A percentile compares a stretch with the other conserved stretches of the same genome.
Conservation (phyloP, 2,797 vertebrate species). For the Hafferia zeledoni region DNA sequence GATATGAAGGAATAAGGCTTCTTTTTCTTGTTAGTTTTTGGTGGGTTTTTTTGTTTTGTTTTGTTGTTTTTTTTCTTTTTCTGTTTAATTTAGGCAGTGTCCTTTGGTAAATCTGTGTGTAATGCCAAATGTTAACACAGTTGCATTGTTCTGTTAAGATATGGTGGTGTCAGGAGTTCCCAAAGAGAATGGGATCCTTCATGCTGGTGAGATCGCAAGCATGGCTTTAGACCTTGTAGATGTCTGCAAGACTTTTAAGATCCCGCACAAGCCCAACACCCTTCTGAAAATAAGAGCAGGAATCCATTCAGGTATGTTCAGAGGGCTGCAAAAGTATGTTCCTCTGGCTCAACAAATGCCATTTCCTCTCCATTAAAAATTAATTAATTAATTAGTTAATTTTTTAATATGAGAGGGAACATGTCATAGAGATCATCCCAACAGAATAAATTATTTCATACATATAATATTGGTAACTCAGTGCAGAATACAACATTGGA, state of each 20-base stretch:
- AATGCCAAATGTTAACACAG: not conserved
- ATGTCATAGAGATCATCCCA: not conserved
- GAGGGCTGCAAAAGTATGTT: not conserved
- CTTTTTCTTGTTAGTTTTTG: not conserved
- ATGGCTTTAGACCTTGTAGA: conserved; percentile 86
- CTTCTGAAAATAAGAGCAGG: conserved; percentile 85
- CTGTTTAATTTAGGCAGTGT: not conserved
- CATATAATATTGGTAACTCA: not conserved
- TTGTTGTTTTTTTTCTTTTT: not conserved
- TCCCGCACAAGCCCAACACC: conserved; percentile 83
- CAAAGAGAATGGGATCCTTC: conserved; percentile 82
- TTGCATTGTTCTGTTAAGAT: conserved; percentile 71
- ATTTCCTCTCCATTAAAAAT: not conserved
- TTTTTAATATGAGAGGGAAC: not conserved
- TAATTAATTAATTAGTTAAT: not conserved
- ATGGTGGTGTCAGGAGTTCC: conserved; percentile 87
- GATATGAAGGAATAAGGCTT: not conserved
- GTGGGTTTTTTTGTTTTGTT: too few species aligned
- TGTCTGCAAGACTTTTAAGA: conserved; percentile 84
- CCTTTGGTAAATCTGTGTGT: not conserved
- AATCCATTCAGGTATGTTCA: conserved; percentile 83
- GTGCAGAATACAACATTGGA: not conserved
- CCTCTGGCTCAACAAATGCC: not conserved
- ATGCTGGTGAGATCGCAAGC: conserved; percentile 82
- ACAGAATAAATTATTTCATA: not conserved